Evolutionary conservation across 2,888 invertebrate genomes (phyloP).

Genomic region (Cheilosia scutellata): DNA sequence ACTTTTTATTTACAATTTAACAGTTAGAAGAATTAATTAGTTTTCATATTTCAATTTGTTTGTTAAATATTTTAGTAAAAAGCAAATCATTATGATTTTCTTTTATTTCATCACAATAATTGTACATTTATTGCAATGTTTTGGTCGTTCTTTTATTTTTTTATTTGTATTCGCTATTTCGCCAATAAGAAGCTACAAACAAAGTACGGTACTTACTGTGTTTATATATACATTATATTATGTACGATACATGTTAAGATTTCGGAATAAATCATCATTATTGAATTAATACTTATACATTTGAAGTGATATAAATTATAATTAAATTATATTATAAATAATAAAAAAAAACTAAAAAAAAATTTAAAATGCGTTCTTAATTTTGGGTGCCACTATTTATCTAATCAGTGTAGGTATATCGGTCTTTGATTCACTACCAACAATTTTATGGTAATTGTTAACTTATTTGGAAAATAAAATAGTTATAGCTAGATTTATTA

Average conservation of each 20-base stretch:
- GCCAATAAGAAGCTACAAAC: slow-evolving; percentile 61
- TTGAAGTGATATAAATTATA: slow-evolving; percentile 76
- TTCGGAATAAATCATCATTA: slow-evolving; percentile 75
- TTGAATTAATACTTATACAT: slow-evolving; percentile 75
- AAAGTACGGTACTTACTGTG: slow-evolving; percentile 46
- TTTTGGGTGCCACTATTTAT: not conserved
- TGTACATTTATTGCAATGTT: slow-evolving; percentile 34
- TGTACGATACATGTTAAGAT: slow-evolving; percentile 58
- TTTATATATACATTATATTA: slow-evolving; percentile 44
- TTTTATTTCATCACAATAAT: slow-evolving; percentile 20
- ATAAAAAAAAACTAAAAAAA: slow-evolving; percentile 54
- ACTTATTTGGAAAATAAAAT: too few species aligned
- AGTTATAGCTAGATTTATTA: too few species aligned
- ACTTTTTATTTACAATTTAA: slow-evolving; percentile 23
- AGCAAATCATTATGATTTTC: not conserved
- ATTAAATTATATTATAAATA: slow-evolving; percentile 73
- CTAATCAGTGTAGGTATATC: too few species aligned
- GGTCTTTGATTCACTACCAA: too few species aligned
- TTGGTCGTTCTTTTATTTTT: slow-evolving; percentile 15
- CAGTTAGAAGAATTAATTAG: not conserved
- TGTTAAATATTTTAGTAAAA: not conserved
- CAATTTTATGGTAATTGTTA: too few species aligned
- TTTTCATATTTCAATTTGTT: slow-evolving; percentile 11
- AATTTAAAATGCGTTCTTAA: not conserved
- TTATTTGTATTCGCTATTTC: slow-evolving; percentile 57